phyloP scores from a whole-genome alignment of 2,113 vertebrate genomes.

The Rhombomys opimus region DNA sequence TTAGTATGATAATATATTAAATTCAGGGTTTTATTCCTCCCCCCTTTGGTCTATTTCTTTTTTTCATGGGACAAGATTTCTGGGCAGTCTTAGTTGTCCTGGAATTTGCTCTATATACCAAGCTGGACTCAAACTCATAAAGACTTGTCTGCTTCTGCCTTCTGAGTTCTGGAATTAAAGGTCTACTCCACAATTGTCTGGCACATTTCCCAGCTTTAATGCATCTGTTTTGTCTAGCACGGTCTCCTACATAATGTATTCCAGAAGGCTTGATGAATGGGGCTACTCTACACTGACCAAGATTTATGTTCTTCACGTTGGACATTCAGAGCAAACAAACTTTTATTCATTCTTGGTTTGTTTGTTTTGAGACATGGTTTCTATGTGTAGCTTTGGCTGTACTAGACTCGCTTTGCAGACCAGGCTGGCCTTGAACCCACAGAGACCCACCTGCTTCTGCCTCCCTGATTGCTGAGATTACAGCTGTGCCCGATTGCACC shows the following conservation, averaged over 20 bases:
- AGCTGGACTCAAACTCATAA: neutral
- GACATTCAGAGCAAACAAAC: neutral
- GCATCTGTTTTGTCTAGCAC: neutral
- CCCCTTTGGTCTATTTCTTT: neutral
- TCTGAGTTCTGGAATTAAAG: neutral
- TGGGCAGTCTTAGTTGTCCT: neutral
- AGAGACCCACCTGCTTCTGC: too few species aligned
- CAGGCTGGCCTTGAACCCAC: too few species aligned
- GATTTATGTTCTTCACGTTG: neutral
- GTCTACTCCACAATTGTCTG: neutral
- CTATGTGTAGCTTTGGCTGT: too few species aligned
- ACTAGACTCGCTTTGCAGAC: too few species aligned
- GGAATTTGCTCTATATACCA: neutral
- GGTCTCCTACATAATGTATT: neutral
- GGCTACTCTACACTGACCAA: rapidly evolving
- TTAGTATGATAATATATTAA: neutral
- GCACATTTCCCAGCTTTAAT: neutral
- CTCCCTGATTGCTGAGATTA: too few species aligned
- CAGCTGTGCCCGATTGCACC: too few species aligned
- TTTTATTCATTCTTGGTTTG: too few species aligned
- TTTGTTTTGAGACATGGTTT: too few species aligned
- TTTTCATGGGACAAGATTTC: neutral
- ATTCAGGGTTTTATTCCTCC: too few species aligned
- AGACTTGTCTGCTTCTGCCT: neutral
- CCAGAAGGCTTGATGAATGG: neutral